Evolutionary conservation across 2,888 invertebrate species (phyloP).

Genomic region (Plagodis dolabraria): DNA sequence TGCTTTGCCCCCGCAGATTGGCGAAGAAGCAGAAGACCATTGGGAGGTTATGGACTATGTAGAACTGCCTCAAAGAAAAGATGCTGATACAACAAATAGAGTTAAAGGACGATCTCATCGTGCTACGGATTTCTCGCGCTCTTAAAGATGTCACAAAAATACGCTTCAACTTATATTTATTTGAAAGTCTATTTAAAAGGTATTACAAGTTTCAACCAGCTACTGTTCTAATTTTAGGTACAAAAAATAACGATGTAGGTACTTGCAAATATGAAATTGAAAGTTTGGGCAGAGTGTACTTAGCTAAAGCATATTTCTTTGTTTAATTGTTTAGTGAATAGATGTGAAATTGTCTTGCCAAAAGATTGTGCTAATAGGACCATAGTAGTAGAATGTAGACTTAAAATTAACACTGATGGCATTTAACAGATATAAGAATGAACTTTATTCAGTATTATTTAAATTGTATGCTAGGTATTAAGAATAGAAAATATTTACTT

Average conservation of each 20-base stretch:
- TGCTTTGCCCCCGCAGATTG: conserved; percentile 78
- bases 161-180: too few species aligned
- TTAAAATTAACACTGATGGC: conserved; percentile 18
- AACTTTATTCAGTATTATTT: conserved; percentile 30
- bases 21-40: conserved; percentile 81
- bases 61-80: conserved; percentile 55
- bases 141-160: neutral
- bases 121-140: conserved; percentile 5
- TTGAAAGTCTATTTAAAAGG: too few species aligned
- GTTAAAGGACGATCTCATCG: conserved; percentile 10
- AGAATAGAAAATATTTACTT: conserved; percentile 18
- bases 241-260: neutral
- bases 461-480: conserved; percentile 11
- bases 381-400: conserved; percentile 2
- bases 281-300: neutral
- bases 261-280: neutral
- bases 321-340: neutral
- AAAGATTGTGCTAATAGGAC: conserved; percentile 23
- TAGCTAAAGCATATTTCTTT: neutral
- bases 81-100: neutral
- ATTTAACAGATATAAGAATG: conserved; percentile 28
- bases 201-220: neutral
- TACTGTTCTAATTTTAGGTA: neutral
- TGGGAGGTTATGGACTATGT: conserved; percentile 89
- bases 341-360: conserved; percentile 37